phyloP scores from a whole-genome alignment of 2,888 invertebrate species.

The Mesorhabditis belari region DNA sequence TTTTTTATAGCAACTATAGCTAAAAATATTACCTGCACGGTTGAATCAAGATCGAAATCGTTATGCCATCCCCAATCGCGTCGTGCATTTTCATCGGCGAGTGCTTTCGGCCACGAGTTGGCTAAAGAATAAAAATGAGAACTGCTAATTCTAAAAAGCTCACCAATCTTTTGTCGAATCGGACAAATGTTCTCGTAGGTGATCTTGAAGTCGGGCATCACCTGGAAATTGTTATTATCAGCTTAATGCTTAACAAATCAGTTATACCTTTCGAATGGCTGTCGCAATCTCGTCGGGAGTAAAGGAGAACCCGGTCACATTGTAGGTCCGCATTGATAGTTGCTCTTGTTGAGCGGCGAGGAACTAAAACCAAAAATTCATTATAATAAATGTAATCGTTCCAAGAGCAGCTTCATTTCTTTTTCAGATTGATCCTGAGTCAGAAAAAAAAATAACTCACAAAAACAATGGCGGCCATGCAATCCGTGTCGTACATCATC shows the following conservation, averaged over 20 bases:
- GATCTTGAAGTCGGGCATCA: conserved; percentile 63
- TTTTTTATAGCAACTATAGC: neutral
- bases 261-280: conserved; percentile 65
- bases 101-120: conserved; percentile 82
- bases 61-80: conserved; percentile 81
- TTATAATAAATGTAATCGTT: neutral
- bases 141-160: neutral
- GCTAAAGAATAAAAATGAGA: conserved; percentile 59
- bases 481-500: conserved; percentile 78
- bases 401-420: too few species aligned
- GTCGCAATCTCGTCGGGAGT: conserved; percentile 76
- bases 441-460: conserved; percentile 18
- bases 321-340: conserved; percentile 75
- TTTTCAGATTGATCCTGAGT: too few species aligned
- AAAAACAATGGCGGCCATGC: conserved; percentile 65
- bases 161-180: conserved; percentile 48
- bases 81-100: conserved; percentile 78
- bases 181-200: conserved; percentile 62
- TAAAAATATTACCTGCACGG: conserved; percentile 10
- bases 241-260: conserved; percentile 65
- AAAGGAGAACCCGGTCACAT: conserved; percentile 85
- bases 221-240: neutral
- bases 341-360: conserved; percentile 69
- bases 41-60: conserved; percentile 33
- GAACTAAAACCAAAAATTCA: conserved; percentile 55